Evolutionary conservation across 2,888 invertebrate genomes (phyloP), one percentile per base, ranked within the genome.

Genomic region (Eristalis tenax): DNA sequence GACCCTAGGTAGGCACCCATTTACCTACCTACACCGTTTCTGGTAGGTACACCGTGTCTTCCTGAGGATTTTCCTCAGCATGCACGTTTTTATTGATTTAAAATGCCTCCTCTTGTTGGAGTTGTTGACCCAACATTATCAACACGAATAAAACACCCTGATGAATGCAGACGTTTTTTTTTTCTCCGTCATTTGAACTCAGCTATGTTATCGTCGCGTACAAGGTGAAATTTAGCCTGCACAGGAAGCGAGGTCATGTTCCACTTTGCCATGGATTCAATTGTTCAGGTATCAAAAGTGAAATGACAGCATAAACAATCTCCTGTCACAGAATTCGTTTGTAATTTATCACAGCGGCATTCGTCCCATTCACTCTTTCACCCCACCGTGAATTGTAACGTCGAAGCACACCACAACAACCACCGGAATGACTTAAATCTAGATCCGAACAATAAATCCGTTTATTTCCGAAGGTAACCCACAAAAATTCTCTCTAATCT

Each of bases 381-480:
- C 13, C 50, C 50, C 4, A 0, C 43, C 2, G 43, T 15, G 43
- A 50, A 50, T 50, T 18, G 43, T 50, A 50, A 50, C 43, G 40
- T 40, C 57, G 23, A 63, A 63, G 18, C 57, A 57, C 10, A 64
- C 10, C 28, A 32, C 18, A 64, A 35, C 64, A 64, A 64, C 64
- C 74, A 8, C 66, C n/a, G 50, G 23, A 50, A 63, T 69, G 68
- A 50, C 79, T 80, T 23, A 13, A 43, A 32, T 40, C 65, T 59
- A 64, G 40, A 38, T 50, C 40, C 35, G 22, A 5, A 56, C 57
- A 65, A 75, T 82, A 82, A 82, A 82, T 82, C 75, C 76, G 28
- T 75, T 82, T 70, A 32, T 57, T 66, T 82, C 38, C 70, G 40
- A 82, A 82, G 81, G 68, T 75, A 69, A 59, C 64, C 43, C 81